Evolutionary conservation across 2,888 invertebrate genomes (phyloP), one percentile per base, ranked within the genome.

Genomic region (Aethes cnicana): DNA sequence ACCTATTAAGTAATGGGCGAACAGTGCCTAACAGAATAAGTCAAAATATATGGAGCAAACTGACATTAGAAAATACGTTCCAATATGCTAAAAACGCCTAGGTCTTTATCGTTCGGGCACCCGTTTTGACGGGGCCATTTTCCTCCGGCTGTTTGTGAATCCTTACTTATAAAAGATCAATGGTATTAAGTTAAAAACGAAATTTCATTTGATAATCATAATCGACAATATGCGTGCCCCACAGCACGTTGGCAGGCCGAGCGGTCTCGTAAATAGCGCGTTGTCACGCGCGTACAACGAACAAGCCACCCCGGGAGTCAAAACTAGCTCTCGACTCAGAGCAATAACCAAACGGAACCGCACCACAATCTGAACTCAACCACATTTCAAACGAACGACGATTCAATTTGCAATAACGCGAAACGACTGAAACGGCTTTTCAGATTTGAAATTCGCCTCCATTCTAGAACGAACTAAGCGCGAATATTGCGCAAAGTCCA

Each of bases 291-390:
- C 70, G 70, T 82, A 85, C 87, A 86, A 77, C 82, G 85, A 84
- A 81, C 83, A 78, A 85, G 81, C 85, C 86, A 87, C 86, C 86
- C 85, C 82, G 81, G 84, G 85, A 84, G 83, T 80, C 81, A 81
- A 79, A 82, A 83, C 83, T 84, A 84, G 82, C 81, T 79, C 74
- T 77, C 72, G 74, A 77, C 78, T 74, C 79, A 72, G 46, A 59
- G 62, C 63, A 59, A 39, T 52, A 56, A 56, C 52, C 25, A 47
- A 55, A 55, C 62, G 54, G 61, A 43, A 47, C 18, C 9, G 26
- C 49, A 23, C 26, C 6, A 5, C 50, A 49, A 4, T 11, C 25
- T 8, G 63, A 59, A 62, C 21, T 55, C 46, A 52, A 66, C 64
- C 47, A 55, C 58, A 62, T 56, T 42, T 32, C 18, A 49, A 17